Conservation (phyloP, 2,888 invertebrate species). For the Julus scandinavius region DNA sequence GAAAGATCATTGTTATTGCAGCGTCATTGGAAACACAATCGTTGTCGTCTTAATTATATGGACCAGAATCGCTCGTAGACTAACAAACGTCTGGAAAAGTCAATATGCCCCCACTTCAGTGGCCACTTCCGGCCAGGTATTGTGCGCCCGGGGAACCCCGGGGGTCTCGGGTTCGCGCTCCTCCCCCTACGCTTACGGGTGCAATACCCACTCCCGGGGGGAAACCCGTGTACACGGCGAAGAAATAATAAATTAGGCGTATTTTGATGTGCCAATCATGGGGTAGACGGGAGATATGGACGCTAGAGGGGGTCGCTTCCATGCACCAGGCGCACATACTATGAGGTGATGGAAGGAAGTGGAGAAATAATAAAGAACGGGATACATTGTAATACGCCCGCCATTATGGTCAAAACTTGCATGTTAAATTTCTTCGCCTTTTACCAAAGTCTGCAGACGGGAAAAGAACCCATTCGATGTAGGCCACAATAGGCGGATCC, state of each 20-base stretch:
- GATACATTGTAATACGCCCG: background rate
- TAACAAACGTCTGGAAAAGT: background rate
- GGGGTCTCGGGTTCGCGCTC: background rate
- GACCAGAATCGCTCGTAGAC: background rate
- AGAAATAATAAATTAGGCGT: slow-evolving; percentile 35
- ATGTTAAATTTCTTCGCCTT: slow-evolving; percentile 24
- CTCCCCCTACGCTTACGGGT: background rate
- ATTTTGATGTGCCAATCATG: slow-evolving; percentile 7
- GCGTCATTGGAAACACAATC: slow-evolving; percentile 21
- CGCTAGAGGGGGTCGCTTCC: background rate
- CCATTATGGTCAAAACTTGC: background rate
- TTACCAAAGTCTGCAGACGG: background rate
- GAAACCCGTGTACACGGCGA: background rate
- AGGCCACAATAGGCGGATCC: too few species aligned
- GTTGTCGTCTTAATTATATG: background rate
- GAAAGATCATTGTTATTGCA: slow-evolving; percentile 6
- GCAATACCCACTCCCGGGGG: background rate
- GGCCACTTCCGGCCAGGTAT: slow-evolving; percentile 20
- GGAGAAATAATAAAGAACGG: slow-evolving; percentile 5
- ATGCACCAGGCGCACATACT: background rate
- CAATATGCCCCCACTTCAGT: background rate
- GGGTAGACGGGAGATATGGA: background rate
- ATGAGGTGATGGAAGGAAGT: background rate
- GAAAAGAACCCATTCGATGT: background rate
- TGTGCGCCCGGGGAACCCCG: background rate